These are phyloP conservation scores for Parochlus steinenii DNA, from an alignment of 2,888 invertebrate genomes.

Conservation along the genomic window DNA sequence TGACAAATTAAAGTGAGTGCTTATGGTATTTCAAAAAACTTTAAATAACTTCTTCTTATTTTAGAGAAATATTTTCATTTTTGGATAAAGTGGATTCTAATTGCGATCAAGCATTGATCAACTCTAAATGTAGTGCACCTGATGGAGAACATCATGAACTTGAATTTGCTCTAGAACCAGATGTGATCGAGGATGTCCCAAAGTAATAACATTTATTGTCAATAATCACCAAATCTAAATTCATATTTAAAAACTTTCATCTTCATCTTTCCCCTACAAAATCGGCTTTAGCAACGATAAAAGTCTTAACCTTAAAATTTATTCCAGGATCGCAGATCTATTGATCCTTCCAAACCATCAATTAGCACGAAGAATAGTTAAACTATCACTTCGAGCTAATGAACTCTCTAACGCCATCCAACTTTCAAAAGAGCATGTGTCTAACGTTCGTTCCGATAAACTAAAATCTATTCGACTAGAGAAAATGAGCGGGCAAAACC, in stretches of 20 bases:
- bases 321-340: slow-evolving; percentile 29
- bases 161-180: slow-evolving; percentile 28
- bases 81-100: slow-evolving; percentile 29
- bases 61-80: slow-evolving; percentile 28
- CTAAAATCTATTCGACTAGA: slow-evolving; percentile 27
- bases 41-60: too few species aligned
- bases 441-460: slow-evolving; percentile 27
- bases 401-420: slow-evolving; percentile 30
- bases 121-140: slow-evolving; percentile 24
- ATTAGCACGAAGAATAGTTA: slow-evolving; percentile 26
- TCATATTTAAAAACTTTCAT: too few species aligned
- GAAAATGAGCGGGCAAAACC: slow-evolving; percentile 29
- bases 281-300: too few species aligned
- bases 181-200: slow-evolving; percentile 29
- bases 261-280: too few species aligned
- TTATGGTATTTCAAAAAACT: too few species aligned
- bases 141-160: slow-evolving; percentile 28
- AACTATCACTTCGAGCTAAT: slow-evolving; percentile 27
- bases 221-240: background rate
- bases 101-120: slow-evolving; percentile 28
- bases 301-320: too few species aligned
- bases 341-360: slow-evolving; percentile 30
- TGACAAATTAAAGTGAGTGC: slow-evolving; percentile 15
- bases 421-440: slow-evolving; percentile 27
- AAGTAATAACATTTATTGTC: slow-evolving; percentile 20